These are phyloP conservation scores for Caenorhabditis latens DNA, from an alignment of 1,140 invertebrate genomes.

Conservation along the genomic window DNA sequence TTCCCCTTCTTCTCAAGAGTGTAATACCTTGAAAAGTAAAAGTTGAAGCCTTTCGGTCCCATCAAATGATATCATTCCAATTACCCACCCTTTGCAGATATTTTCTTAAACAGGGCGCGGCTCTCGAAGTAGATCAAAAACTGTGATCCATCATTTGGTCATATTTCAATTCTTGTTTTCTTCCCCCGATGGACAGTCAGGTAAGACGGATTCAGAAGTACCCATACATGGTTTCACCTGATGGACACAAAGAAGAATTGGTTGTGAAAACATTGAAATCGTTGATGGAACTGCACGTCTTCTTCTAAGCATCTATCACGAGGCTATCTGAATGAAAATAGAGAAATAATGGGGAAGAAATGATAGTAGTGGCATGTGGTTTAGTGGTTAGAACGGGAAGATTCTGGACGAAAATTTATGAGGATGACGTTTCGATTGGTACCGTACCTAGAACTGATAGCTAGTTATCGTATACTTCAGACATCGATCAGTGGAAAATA, in stretches of 20 bases:
- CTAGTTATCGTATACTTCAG: too few species aligned
- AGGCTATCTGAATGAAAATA: not conserved
- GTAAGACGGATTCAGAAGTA: slow-evolving; percentile 20
- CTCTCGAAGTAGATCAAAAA: not conserved
- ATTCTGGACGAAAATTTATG: too few species aligned
- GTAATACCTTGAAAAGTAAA: not conserved
- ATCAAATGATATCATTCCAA: not conserved
- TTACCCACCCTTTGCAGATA: too few species aligned
- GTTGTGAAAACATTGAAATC: not conserved
- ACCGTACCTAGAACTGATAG: too few species aligned
- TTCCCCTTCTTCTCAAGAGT: not conserved
- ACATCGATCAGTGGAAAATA: too few species aligned
- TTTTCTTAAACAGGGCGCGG: not conserved
- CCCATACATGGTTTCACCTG: not conserved
- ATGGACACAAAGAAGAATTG: slow-evolving; percentile 5
- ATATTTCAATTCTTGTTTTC: not conserved
- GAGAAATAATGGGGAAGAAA: too few species aligned
- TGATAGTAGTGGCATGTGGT: too few species aligned
- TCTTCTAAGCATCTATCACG: not conserved
- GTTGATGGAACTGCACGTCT: slow-evolving; percentile 14
- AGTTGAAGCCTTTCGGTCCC: not conserved
- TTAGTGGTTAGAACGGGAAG: too few species aligned
- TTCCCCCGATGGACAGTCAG: not conserved
- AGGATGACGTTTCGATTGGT: too few species aligned
- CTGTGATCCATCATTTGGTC: not conserved